Conservation (phyloP, 92 coral and sea anemone species). For the Porites lobata region DNA sequence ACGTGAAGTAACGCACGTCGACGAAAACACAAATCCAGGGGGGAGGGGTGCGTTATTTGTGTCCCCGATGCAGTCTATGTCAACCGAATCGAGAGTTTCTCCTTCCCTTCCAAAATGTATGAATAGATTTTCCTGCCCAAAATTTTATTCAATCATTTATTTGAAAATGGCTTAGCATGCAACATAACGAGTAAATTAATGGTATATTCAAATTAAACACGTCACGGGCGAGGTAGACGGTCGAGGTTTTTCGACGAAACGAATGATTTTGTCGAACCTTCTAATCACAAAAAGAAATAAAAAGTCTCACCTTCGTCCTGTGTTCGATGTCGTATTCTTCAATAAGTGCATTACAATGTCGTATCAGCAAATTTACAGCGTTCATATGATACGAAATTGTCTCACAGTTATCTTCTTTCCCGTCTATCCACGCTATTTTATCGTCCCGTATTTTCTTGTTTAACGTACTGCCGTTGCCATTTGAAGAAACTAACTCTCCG, state of each 20-base stretch:
- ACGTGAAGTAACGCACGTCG: conserved; percentile 23
- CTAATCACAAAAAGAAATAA: too few species aligned
- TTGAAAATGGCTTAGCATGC: not conserved
- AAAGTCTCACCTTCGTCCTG: conserved; percentile 71
- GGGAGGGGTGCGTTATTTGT: not conserved
- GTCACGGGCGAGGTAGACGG: too few species aligned
- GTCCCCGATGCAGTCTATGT: not conserved
- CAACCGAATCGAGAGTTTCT: too few species aligned
- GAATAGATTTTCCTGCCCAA: not conserved
- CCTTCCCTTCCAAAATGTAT: not conserved
- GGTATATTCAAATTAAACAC: too few species aligned
- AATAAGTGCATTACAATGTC: conserved; percentile 71
- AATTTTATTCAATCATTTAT: not conserved
- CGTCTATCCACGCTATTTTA: conserved; percentile 86
- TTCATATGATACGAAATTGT: conserved; percentile 81
- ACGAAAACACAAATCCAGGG: not conserved
- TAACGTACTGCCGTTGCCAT: conserved; percentile 66
- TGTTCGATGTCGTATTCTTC: conserved; percentile 68
- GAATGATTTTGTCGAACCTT: not conserved
- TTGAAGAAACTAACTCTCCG: conserved; percentile 85
- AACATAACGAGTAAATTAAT: not conserved
- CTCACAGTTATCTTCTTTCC: conserved; percentile 66
- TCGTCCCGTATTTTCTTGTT: conserved; percentile 89
- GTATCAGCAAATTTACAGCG: conserved; percentile 73
- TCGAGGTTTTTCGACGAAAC: not conserved